Percentiles rank a stretch among this genome's conserved stretches.
Evolutionary conservation across 2,888 invertebrate species (phyloP).

Genomic region (Drosophila recens): DNA sequence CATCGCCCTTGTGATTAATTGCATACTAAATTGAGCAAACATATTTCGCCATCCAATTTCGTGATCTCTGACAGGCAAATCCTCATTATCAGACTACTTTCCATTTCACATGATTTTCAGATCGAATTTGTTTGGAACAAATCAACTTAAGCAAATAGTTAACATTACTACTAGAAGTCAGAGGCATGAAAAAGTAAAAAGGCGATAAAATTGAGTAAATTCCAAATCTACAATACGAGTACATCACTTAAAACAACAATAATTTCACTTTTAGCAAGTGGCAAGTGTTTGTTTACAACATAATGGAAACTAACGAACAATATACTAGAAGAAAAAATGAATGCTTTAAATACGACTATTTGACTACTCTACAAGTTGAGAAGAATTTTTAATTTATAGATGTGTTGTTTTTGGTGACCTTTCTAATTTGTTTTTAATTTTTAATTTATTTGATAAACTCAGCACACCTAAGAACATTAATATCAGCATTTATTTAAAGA

Average conservation of each 20-base stretch:
- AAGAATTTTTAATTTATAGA: neutral
- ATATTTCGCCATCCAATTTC: slow-evolving; percentile 53
- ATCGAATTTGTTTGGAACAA: neutral
- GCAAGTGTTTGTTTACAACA: slow-evolving; percentile 38
- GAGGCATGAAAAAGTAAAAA: neutral
- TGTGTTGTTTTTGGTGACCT: too few relatives aligned
- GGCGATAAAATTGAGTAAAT: slow-evolving; percentile 11
- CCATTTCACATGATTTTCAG: slow-evolving; percentile 37
- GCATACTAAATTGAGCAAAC: slow-evolving; percentile 58
- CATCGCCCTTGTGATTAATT: slow-evolving; percentile 68
- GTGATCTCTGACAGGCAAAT: slow-evolving; percentile 37
- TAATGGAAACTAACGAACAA: slow-evolving; percentile 49
- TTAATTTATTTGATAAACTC: neutral
- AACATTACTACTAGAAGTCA: slow-evolving; percentile 2
- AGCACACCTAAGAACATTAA: neutral
- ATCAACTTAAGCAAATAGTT: slow-evolving; percentile 2
- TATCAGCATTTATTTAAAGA: too few relatives aligned
- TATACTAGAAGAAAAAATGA: slow-evolving; percentile 3
- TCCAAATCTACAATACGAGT: slow-evolving; percentile 10
- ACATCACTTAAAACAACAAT: slow-evolving; percentile 57
- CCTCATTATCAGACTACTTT: slow-evolving; percentile 38
- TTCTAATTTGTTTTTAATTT: too few relatives aligned
- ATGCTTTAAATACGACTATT: neutral
- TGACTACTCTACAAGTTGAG: slow-evolving; percentile 21
- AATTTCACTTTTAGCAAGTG: slow-evolving; percentile 79